These are phyloP conservation scores for Synergus laeviventris DNA, from an alignment of 2,888 invertebrate genomes.

Conservation along the genomic window DNA sequence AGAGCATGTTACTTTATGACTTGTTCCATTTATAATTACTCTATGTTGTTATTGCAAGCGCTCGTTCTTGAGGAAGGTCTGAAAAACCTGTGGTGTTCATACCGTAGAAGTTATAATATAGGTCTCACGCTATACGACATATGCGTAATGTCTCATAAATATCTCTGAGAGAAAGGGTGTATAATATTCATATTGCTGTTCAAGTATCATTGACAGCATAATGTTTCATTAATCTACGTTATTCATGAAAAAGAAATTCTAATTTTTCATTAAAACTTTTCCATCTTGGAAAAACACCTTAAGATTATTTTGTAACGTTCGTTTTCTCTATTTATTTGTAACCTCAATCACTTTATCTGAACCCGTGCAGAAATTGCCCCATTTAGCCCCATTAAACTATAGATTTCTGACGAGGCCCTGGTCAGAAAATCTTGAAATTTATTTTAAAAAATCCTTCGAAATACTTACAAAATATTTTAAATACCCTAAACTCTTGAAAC, in stretches of 20 bases:
- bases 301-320: background rate
- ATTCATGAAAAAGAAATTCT: background rate
- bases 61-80: conserved; percentile 14
- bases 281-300: background rate
- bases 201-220: background rate
- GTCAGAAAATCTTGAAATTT: too few relatives aligned
- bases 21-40: conserved; percentile 1
- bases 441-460: too few relatives aligned
- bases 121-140: conserved; percentile 1
- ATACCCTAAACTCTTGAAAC: too few relatives aligned
- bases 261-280: background rate
- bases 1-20: background rate
- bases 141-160: background rate
- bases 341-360: background rate
- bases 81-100: background rate
- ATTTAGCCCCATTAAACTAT: too few relatives aligned
- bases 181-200: background rate
- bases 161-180: background rate
- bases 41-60: background rate
- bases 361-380: too few relatives aligned
- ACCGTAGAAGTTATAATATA: too few relatives aligned
- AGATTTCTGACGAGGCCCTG: too few relatives aligned
- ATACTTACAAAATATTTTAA: too few relatives aligned
- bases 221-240: background rate
- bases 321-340: background rate